phyloP scores from a whole-genome alignment of 2,888 invertebrate genomes.

The Drosophila leonis region DNA sequence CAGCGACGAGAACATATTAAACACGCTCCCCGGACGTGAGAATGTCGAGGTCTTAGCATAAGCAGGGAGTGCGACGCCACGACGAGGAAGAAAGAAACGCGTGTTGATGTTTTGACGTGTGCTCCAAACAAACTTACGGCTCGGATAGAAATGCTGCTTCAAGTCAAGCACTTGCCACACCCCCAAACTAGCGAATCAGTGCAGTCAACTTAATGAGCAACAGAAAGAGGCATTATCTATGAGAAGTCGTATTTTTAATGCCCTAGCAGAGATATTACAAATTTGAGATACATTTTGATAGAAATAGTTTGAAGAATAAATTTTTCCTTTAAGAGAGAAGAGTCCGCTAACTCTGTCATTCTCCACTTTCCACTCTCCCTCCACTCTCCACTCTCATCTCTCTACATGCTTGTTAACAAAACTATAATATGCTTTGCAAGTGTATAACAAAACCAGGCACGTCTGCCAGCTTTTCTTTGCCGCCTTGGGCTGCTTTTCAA shows the following conservation, averaged over 20 bases:
- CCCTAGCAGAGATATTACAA: not conserved
- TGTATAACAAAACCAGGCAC: constrained; percentile 1
- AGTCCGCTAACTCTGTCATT: not conserved
- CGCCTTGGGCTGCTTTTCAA: constrained; percentile 22
- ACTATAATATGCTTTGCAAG: not conserved
- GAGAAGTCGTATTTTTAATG: not conserved
- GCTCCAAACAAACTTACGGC: constrained; percentile 65
- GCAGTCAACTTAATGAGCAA: constrained; percentile 74
- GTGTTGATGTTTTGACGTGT: constrained; percentile 81
- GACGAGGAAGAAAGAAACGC: constrained; percentile 46
- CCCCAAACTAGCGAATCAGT: constrained; percentile 67
- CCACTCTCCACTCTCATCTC: not conserved
- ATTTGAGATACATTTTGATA: not conserved
- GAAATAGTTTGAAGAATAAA: not conserved
- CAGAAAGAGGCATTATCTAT: not conserved
- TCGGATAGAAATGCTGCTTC: constrained; percentile 41
- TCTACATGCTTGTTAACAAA: not conserved
- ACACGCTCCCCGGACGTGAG: constrained; percentile 63
- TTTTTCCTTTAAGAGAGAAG: not conserved
- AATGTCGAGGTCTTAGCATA: constrained; percentile 27
- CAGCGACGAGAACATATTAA: constrained; percentile 75
- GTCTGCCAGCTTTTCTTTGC: not conserved
- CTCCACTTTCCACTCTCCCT: not conserved
- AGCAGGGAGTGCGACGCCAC: not conserved
- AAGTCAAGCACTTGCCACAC: constrained; percentile 67